A percentile compares a stretch with the other conserved stretches of the same genome.
Evolutionary conservation across 2,888 invertebrate genomes (phyloP).

Genomic region (Mythimna impura): DNA sequence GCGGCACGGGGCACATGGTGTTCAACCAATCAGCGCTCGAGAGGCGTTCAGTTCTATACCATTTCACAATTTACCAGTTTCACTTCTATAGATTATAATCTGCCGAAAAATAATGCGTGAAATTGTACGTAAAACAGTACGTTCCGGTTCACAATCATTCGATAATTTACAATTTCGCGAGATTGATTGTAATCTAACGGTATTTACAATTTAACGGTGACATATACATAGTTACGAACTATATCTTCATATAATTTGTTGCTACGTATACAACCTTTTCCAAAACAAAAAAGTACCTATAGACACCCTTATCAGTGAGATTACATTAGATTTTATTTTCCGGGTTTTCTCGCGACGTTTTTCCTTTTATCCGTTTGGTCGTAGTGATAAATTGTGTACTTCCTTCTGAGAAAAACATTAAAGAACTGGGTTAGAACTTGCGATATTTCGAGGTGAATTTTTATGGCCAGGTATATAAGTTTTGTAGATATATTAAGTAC

Average conservation of each 20-base stretch:
- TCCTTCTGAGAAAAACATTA: conserved; percentile 29
- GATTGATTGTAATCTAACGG: too few species aligned
- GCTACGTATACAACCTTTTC: neutral
- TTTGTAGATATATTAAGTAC: neutral
- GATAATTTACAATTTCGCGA: too few species aligned
- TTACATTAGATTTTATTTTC: conserved; percentile 50
- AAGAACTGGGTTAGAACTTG: conserved; percentile 17
- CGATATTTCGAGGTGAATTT: conserved; percentile 16
- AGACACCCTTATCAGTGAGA: conserved; percentile 43
- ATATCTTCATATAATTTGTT: neutral
- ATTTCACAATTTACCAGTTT: too few species aligned
- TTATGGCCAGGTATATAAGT: neutral
- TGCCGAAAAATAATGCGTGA: too few species aligned
- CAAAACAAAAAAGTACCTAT: conserved; percentile 15
- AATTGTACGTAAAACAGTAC: too few species aligned
- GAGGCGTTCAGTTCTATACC: too few species aligned
- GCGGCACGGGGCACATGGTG: too few species aligned
- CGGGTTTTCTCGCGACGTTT: conserved; percentile 39
- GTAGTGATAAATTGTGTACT: conserved; percentile 50
- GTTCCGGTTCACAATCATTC: too few species aligned
- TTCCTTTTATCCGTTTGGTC: conserved; percentile 39
- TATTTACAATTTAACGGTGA: too few species aligned
- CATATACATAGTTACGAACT: too few species aligned
- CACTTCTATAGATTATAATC: too few species aligned
- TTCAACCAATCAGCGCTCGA: too few species aligned